Evolutionary conservation across 2,113 vertebrate genomes (phyloP), one percentile per base, ranked within the genome.

Genomic region (Cebus imitator): DNA sequence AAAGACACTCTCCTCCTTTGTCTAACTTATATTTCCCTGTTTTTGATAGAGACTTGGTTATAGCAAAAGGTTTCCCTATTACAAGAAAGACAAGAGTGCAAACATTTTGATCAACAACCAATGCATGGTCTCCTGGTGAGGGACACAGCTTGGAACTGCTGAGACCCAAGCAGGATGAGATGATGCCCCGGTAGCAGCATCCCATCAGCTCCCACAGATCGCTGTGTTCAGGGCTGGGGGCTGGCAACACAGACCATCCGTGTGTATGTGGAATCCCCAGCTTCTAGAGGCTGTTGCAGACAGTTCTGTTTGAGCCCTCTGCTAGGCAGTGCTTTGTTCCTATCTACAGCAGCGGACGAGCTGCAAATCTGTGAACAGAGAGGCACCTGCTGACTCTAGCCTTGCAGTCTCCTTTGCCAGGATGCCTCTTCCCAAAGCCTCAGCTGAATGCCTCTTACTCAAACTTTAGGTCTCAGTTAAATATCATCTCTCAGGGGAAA

Each of bases 141-240:
- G 64, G 61, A 13, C 10, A 14, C 14, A 0, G 9, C 11, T n/a
- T 0, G 18, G 37, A 58, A 23, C 8, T 2, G 21, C 1, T 21
- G n/a, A 40, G 93, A 37, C 4, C 0, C 0, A 0, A 50, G 58
- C n/a, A 23, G 27, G 48, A 32, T 7, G 8, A 32, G 50, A 2
- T 5, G 13, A 21, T 30, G 37, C 6, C 4, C 57, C 20, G 1
- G 1, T 32, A 57, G 73, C 1, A 16, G 20, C 20, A 10, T 40
- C 50, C 0, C 2, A 12, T 43, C 16, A 25, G 14, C 61, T 80
- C 13, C 5, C 17, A 48, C 17, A 17, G 20, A 50, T 32, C 2
- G 1, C 1, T 27, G 32, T 72, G 40, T 25, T 8, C 50, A 80
- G n/a, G 35, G 2, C 2, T 6, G 4, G 30, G 30, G 10, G 17